Base-by-base conservation (phyloP, 1,140 invertebrate species). In the Metaphire vulgaris region DNA sequence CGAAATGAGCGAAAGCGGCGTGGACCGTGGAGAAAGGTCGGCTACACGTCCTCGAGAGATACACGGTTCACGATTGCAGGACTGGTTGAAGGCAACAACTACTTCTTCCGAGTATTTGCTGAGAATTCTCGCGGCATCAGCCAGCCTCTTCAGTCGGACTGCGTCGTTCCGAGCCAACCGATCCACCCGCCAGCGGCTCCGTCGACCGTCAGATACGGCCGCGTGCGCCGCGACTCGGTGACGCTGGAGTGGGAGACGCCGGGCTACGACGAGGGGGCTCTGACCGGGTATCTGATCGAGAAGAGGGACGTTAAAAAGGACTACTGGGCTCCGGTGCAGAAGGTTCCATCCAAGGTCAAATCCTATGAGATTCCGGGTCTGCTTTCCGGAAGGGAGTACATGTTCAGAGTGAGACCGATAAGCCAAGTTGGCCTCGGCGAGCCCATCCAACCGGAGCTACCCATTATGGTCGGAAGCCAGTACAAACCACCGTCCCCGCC, bases 121-220 rank as follows among this genome's bases (percentile, higher is more conserved):
- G 96, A 98, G 85, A 98, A 98, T 87, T 94, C 96, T 80, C 97
- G 97, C 81, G 96, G 96, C 0, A 87, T 96, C 1, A 95, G 94
- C 21, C 92, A 95, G 74, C 93, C 95, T 31, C 84, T 97, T 15
- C 92, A 94, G 78, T 92, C 92, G 76, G 90, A 91, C 28, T 95
- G 93, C 85, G 91, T 97, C 79, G 92, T 92, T 83, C 93, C 95
- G 0, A 96, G 95, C 81, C 92, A 94, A 79, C 96, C 95, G 72
- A 96, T 92, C 86, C 94, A 88, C 87, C 82, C 81, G 69, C 56
- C 56, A 0, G 68, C 97, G 74, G 91, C 32, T 29, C 29, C 29
- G n/a, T 41, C 28, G 41, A 21, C 26, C 12, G 26, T 30, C 28
- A 69, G 74, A 56, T 74, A 74, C 65, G 93, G 96, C 81, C 95